Conservation (phyloP, 1,140 invertebrate species). For the Drosophila tsacasi region DNA sequence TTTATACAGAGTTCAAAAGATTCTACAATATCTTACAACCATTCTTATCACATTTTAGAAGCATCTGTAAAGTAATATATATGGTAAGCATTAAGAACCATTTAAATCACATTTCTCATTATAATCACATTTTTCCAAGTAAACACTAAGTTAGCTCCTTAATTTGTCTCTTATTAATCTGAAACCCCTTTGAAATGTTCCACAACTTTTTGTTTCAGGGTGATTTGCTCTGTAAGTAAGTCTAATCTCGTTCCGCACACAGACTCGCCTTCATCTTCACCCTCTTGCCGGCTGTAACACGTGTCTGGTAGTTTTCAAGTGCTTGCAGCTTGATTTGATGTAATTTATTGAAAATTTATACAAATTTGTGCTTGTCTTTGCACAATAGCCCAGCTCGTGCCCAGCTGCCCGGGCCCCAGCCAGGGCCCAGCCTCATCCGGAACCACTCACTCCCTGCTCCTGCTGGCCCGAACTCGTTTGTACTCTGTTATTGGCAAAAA, state of each 20-base stretch:
- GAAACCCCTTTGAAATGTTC: background rate
- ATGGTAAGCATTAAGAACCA: no score
- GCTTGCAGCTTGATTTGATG: constrained; percentile 69
- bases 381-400: constrained; percentile 43
- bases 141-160: no score
- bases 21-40: no score
- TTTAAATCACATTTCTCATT: background rate
- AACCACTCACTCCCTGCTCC: background rate
- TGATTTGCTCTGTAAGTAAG: background rate
- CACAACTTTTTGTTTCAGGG: constrained; percentile 4
- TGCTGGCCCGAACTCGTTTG: constrained; percentile 42
- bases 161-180: background rate
- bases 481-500: constrained; percentile 47
- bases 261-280: constrained; percentile 15
- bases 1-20: no score
- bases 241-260: constrained; percentile 46
- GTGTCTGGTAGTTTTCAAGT: constrained; percentile 62
- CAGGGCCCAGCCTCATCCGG: background rate
- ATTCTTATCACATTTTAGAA: no score
- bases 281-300: constrained; percentile 28
- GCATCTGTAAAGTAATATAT: no score
- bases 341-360: constrained; percentile 76
- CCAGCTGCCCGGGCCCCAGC: constrained; percentile 6
- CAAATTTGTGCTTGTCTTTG: constrained; percentile 68
- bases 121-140: background rate